Evolutionary conservation across 2,113 vertebrate genomes (phyloP), one percentile per base, ranked within the genome.

Genomic region (Myiopsitta monachus): DNA sequence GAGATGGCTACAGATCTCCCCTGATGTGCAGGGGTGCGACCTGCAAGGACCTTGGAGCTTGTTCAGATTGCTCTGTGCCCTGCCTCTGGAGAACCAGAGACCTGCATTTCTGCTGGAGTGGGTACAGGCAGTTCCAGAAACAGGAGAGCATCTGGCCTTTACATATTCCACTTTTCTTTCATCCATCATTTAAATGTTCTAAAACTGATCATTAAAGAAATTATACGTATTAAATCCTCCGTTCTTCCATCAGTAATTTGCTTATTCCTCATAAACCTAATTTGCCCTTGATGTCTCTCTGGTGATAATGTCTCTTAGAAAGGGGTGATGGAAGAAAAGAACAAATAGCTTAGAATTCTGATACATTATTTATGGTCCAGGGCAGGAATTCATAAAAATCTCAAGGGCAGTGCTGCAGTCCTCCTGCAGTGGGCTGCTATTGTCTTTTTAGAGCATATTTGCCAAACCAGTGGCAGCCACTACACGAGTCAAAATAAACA

Each of bases 211-310:
- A 85, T 91, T 95, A 67, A 89, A 94, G 84, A 77, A 91, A 95
- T 91, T 75, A 33, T 4, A 81, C 89, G 81, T 87, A 94, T 96
- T 95, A 89, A 95, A 83, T 87, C 43, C 51, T 91, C 70, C 33
- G 1, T 85, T 88, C 44, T 92, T 57, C 41, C 51, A 46, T 87
- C 62, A 74, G 70, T 84, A 83, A 87, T 77, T 67, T 87, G 73
- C 92, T 93, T 97, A 92, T 94, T 92, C 80, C 59, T 88, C 87
- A 82, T 96, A 92, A 95, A 95, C 46, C 46, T 96, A 93, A 96
- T 94, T 93, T 94, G 43, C 68, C 55, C 54, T 72, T 94, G 63
- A 83, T 94, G 41, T 55, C 63, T 93, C 51, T 79, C 14, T 55
- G 59, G 57, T 84, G 44, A 52, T 94, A 91, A 82, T 85, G 44